Evolutionary conservation across 2,888 invertebrate genomes (phyloP).

Genomic region (Candidula unifasciata): DNA sequence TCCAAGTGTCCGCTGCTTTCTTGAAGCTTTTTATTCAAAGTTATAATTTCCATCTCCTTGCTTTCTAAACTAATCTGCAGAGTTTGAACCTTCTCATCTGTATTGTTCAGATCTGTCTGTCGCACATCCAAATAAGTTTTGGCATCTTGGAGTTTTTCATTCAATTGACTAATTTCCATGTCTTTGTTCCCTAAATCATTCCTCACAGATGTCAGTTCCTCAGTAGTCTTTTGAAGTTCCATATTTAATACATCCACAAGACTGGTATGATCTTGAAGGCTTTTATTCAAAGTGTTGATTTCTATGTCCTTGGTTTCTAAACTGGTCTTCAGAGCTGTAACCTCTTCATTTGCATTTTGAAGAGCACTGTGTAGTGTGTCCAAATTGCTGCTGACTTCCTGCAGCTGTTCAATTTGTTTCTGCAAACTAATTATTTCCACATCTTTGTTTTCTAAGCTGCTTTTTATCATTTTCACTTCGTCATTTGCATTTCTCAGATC

Average conservation of each 20-base stretch:
- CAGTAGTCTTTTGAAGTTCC: not conserved
- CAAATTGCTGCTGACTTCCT: not conserved
- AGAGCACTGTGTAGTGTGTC: not conserved
- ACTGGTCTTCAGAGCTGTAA: not conserved
- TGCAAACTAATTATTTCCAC: not conserved
- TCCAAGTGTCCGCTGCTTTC: not conserved
- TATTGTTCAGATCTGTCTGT: not conserved
- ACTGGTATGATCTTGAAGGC: not conserved
- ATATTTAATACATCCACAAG: not conserved
- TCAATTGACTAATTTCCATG: slow-evolving; percentile 5
- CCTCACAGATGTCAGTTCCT: not conserved
- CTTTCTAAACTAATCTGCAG: not conserved
- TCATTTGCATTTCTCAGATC: slow-evolving; percentile 1
- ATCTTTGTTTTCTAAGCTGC: not conserved
- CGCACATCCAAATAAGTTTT: slow-evolving; percentile 4
- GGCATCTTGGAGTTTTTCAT: not conserved
- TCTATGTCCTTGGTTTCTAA: slow-evolving; percentile 40
- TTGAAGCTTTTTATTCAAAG: slow-evolving; percentile 12
- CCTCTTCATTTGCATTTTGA: not conserved
- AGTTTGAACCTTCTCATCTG: not conserved
- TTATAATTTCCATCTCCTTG: not conserved
- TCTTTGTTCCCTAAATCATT: slow-evolving; percentile 37
- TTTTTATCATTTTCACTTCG: not conserved
- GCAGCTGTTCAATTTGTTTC: not conserved
- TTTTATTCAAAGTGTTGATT: not conserved